These are phyloP conservation scores for Plutomurus gul DNA, from an alignment of 1,140 invertebrate species.

Conservation along the genomic window DNA sequence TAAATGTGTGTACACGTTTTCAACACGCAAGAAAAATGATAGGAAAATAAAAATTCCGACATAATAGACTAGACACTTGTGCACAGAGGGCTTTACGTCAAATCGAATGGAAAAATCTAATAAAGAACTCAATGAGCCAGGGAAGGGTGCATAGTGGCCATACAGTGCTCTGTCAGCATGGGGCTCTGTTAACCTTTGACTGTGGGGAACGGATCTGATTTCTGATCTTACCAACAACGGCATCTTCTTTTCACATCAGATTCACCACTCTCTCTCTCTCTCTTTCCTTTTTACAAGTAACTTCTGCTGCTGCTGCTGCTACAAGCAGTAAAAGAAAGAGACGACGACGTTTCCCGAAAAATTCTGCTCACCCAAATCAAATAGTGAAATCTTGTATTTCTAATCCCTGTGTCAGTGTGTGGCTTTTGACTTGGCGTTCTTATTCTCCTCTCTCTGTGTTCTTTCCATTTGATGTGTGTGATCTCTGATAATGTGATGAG, in stretches of 20 bases:
- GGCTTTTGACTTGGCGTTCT: background rate
- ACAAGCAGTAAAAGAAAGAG: background rate
- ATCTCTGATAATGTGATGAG: background rate
- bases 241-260: too few relatives aligned
- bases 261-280: too few relatives aligned
- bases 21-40: background rate
- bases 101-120: constrained; percentile 28
- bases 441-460: background rate
- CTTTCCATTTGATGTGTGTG: background rate
- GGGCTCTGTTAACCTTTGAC: constrained; percentile 30
- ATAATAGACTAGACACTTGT: background rate
- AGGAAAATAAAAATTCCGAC: background rate
- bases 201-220: background rate
- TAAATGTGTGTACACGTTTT: background rate
- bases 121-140: constrained; percentile 34
- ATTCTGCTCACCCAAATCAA: background rate
- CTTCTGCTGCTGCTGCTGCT: too few relatives aligned
- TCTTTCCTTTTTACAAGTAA: too few relatives aligned
- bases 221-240: background rate
- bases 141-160: constrained; percentile 16
- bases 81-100: background rate
- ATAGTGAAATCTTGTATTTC: background rate
- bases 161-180: constrained; percentile 29
- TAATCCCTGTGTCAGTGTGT: background rate
- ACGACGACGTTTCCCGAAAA: background rate